Percentiles rank a stretch among this genome's conserved stretches.
These are phyloP conservation scores for Psittacula derbiana DNA, from an alignment of 2,797 vertebrate species.

Conservation along the genomic window DNA sequence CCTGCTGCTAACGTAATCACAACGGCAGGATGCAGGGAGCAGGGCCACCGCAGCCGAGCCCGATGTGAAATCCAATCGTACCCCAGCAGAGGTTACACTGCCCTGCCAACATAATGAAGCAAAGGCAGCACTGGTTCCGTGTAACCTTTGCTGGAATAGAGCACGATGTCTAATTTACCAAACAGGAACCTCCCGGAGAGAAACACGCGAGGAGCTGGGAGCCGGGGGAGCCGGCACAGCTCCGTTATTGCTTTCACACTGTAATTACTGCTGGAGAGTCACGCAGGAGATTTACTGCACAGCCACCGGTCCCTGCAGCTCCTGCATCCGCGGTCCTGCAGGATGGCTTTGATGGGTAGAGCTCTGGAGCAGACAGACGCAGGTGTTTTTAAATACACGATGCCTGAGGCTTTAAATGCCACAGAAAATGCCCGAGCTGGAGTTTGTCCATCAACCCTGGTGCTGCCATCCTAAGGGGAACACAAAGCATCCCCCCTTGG, in stretches of 20 bases:
- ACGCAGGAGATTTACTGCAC: conserved; percentile 60
- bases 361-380: not conserved
- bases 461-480: not conserved
- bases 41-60: not conserved
- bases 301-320: conserved; percentile 19
- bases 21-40: conserved; percentile 38
- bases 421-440: not conserved
- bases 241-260: conserved; percentile 65
- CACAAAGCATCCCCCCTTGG: not conserved
- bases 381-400: not conserved
- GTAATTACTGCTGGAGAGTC: conserved; percentile 67
- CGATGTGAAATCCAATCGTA: conserved; percentile 42
- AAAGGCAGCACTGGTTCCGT: conserved; percentile 49
- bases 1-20: conserved; percentile 61
- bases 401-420: accelerated
- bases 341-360: not conserved
- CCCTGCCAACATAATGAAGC: conserved; percentile 62
- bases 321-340: conserved; percentile 21
- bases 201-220: conserved; percentile 53
- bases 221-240: conserved; percentile 32
- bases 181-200: conserved; percentile 59
- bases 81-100: conserved; percentile 33
- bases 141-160: conserved; percentile 70
- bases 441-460: not conserved
- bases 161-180: conserved; percentile 70